phyloP scores from a whole-genome alignment of 2,888 invertebrate species.

The Deroplatys truncata region DNA sequence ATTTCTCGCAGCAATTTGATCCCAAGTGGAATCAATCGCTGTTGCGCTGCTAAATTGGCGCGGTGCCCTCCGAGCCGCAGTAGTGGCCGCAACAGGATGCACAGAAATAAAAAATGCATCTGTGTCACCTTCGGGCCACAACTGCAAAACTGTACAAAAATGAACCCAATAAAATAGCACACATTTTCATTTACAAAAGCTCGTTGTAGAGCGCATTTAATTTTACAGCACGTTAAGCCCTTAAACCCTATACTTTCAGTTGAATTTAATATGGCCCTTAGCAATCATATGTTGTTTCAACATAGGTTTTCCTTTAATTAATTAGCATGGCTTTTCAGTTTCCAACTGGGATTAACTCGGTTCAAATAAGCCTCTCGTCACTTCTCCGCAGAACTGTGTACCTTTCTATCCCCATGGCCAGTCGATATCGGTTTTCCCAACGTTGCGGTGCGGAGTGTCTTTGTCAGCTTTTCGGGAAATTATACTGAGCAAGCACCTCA shows the following conservation, averaged over 20 bases:
- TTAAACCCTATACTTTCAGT: neutral
- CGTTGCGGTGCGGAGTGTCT: neutral
- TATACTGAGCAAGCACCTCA: neutral
- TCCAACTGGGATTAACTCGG: neutral
- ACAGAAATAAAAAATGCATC: neutral
- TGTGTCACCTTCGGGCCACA: neutral
- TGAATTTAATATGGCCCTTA: neutral
- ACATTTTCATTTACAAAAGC: no score
- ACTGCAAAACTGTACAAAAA: neutral
- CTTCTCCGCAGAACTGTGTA: neutral
- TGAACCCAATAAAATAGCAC: no score
- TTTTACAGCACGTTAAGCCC: neutral
- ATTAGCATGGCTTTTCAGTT: neutral
- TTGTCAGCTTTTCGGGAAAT: neutral
- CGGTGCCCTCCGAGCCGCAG: neutral
- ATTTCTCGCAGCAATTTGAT: neutral
- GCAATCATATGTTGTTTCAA: neutral
- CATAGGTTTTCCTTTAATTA: neutral
- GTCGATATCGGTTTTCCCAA: neutral
- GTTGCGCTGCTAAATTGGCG: neutral
- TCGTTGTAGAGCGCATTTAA: neutral
- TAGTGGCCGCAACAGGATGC: neutral
- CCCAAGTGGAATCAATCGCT: neutral
- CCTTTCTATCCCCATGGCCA: neutral
- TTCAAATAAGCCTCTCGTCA: neutral